Conservation (phyloP, 2,113 vertebrate species). For the Oxyruncus cristatus region DNA sequence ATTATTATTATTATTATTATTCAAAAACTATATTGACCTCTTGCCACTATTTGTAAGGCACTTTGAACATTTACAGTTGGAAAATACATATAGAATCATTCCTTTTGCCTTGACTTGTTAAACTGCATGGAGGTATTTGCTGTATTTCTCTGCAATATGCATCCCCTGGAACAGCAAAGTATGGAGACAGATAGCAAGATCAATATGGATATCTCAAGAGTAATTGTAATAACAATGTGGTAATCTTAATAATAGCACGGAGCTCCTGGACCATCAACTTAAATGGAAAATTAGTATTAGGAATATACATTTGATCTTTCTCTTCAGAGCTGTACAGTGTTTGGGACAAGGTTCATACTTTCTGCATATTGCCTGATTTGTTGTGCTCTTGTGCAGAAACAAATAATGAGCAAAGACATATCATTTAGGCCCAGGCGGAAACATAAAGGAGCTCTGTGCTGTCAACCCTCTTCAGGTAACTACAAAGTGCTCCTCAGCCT, state of each 20-base stretch:
- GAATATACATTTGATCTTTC: neutral
- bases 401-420: neutral
- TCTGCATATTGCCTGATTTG: neutral
- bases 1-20: too few relatives aligned
- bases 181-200: neutral
- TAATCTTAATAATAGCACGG: neutral
- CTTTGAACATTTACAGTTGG: neutral
- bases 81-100: neutral
- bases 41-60: neutral
- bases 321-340: neutral
- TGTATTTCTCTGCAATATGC: neutral
- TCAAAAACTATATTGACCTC: neutral
- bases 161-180: neutral
- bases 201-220: neutral
- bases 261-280: neutral
- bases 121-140: neutral
- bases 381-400: fast-evolving
- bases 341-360: neutral
- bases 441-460: neutral
- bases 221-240: neutral
- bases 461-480: neutral
- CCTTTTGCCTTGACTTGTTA: neutral
- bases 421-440: neutral
- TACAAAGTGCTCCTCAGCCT: neutral
- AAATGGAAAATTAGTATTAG: neutral